Base-by-base conservation (phyloP, 2,888 invertebrate species). In the Lasioglossum oenotherae region DNA sequence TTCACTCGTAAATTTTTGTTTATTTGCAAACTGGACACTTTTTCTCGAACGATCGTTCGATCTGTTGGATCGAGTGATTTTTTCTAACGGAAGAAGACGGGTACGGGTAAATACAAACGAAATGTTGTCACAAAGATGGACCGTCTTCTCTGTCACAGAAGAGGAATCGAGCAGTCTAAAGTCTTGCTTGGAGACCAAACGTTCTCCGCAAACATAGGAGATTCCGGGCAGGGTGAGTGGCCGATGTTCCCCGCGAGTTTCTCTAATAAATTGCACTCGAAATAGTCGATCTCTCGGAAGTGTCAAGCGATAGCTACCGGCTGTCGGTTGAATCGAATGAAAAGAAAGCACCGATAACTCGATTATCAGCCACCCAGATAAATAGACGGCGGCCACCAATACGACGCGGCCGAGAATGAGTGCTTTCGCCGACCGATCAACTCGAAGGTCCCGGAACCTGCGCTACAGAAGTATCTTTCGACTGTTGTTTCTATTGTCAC, bases 311-410 rank as follows among this genome's bases (percentile, higher is more conserved):
- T 82, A 86, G 78, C 80, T 85, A 85, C 74, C 72, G 77, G 77
- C 74, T 81, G 89, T 84, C 87, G 88, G 81, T 80, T 92, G 92
- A 93, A 93, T 93, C 91, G 92, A 93, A 94, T 94, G 94, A 92
- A 94, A 94, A 93, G 93, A 94, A 94, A 94, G 94, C 94, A 94
- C 82, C 88, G 90, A 91, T 92, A 93, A 94, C 91, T 93, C 92
- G 92, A 93, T 94, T 94, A 93, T 89, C 91, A 79, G 86, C 85
- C 90, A 89, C 91, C 91, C 93, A 92, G 92, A 93, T 93, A 94
- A 94, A 94, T 91, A 94, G 87, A 80, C 82, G 87, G 85, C 86
- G 85, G 82, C 74, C 84, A 81, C 75, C 84, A 83, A 76, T 87
- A 88, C 88, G 88, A 84, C 90, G 87, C 88, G 85, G 87, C 83